Base-by-base conservation (phyloP, 2,113 vertebrate genomes). In the Chiloscyllium plagiosum region DNA sequence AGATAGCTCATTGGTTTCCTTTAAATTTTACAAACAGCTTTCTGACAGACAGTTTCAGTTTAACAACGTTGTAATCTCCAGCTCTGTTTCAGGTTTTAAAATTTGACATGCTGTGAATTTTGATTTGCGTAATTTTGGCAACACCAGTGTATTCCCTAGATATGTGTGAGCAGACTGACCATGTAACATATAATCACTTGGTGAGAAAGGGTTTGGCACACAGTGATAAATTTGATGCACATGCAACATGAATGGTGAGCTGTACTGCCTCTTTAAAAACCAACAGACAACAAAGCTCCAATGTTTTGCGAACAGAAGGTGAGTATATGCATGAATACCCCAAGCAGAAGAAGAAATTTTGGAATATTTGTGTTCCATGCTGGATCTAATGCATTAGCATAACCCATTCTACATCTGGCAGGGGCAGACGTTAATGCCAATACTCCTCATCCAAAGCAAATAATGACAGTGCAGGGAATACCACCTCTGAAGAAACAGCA, bases 351-450 rank as follows among this genome's bases (percentile, higher is more conserved):
- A 94, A 70, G 69, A 90, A 90, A 90, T 90, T 61, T 61, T 29
- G 3, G 29, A 61, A 95, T 95, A 95, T 72, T 95, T 95, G 94
- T 72, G 47, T 52, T 50, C 68, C 20, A 95, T 29, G 22, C 52
- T 95, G 94, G 68, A 52, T 70, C 94, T 72, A 50, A 50, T 52
- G 69, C 94, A 95, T 94, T 94, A 94, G 92, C 65, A 69, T 95
- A 68, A 95, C 42, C 94, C 69, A 95, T 94, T 94, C n/a, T 69
- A 22, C 93, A 94, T 95, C 94, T 95, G 94, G 68, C 69, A 72
- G 37, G 65, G 68, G 26, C 69, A 95, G 94, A 95, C 42, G 13
- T 50, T 72, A 72, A 52, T 66, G 52, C 42, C 52, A 42, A 37
- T 50, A 29, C 66, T 95, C 69, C 68, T 76, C 68, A 72, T 95